phyloP scores from a whole-genome alignment of 2,888 invertebrate species.

The Deilephila porcellus region DNA sequence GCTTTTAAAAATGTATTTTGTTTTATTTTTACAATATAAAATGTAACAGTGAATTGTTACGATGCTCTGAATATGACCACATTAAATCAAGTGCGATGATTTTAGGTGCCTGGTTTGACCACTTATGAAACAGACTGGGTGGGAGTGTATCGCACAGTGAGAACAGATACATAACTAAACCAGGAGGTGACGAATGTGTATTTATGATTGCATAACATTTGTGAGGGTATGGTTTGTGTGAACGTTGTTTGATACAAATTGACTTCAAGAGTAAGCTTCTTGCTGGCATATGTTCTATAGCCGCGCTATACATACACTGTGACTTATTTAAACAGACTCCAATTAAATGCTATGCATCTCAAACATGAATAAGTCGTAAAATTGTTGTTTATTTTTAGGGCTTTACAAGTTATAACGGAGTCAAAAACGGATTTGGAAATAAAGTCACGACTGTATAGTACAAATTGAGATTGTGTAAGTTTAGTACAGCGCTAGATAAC shows the following conservation, averaged over 20 bases:
- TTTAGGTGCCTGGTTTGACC: slow-evolving; percentile 38
- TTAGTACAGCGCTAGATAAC: slow-evolving; percentile 45
- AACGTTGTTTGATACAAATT: slow-evolving; percentile 17
- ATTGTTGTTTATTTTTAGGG: slow-evolving; percentile 76
- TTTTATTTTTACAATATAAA: not conserved
- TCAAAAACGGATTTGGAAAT: slow-evolving; percentile 80
- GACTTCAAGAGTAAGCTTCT: slow-evolving; percentile 26
- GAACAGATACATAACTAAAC: slow-evolving; percentile 27
- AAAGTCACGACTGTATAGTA: slow-evolving; percentile 82
- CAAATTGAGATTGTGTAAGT: slow-evolving; percentile 76
- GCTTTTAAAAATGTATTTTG: not conserved
- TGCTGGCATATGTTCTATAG: not conserved
- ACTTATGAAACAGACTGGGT: slow-evolving; percentile 35
- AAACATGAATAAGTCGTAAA: slow-evolving; percentile 36
- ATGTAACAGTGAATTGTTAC: not conserved
- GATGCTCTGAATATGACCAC: not conserved
- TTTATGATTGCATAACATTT: slow-evolving; percentile 21
- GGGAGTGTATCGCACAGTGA: slow-evolving; percentile 33
- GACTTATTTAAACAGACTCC: not conserved
- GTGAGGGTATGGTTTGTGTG: slow-evolving; percentile 29
- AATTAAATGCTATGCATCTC: not conserved
- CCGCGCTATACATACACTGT: not conserved
- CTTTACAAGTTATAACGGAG: slow-evolving; percentile 83
- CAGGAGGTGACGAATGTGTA: slow-evolving; percentile 19
- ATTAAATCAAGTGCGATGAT: slow-evolving; percentile 21